Percentiles rank a stretch among this genome's conserved stretches.
These are phyloP conservation scores for Streptopelia turtur DNA, from an alignment of 2,797 vertebrate genomes.

Conservation along the genomic window DNA sequence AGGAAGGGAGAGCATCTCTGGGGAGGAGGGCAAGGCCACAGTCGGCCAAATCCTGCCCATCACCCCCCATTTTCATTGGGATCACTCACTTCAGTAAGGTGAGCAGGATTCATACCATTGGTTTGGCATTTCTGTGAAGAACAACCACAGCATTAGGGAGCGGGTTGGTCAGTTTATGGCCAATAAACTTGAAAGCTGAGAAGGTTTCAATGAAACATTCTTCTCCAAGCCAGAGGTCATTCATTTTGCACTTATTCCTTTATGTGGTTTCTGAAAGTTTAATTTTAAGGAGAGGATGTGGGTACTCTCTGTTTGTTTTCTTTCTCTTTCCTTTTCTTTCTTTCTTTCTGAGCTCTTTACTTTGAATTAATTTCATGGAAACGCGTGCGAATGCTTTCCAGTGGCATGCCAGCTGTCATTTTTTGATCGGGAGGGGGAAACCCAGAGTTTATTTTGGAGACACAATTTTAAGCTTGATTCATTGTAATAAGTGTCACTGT, in stretches of 20 bases:
- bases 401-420: constrained; percentile 51
- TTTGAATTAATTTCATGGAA: constrained; percentile 58
- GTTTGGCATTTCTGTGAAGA: constrained; percentile 13
- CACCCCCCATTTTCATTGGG: not conserved
- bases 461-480: constrained; percentile 56
- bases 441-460: constrained; percentile 48
- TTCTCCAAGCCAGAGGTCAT: constrained; percentile 73
- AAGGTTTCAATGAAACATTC: constrained; percentile 66
- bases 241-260: constrained; percentile 66
- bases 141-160: not conserved
- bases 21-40: not conserved
- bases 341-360: constrained; percentile 36
- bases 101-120: not conserved
- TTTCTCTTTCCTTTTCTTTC: constrained; percentile 26
- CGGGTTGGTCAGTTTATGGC: constrained; percentile 54
- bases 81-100: not conserved
- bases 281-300: constrained; percentile 73
- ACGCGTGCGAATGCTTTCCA: not conserved
- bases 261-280: constrained; percentile 74
- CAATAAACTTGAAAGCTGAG: constrained; percentile 63
- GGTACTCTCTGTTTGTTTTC: constrained; percentile 57
- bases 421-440: not conserved
- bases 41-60: not conserved
- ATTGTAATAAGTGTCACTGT: constrained; percentile 66
- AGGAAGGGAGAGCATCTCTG: not conserved